Base-by-base conservation (phyloP, 2,888 invertebrate genomes). In the Cyclophora punctaria region DNA sequence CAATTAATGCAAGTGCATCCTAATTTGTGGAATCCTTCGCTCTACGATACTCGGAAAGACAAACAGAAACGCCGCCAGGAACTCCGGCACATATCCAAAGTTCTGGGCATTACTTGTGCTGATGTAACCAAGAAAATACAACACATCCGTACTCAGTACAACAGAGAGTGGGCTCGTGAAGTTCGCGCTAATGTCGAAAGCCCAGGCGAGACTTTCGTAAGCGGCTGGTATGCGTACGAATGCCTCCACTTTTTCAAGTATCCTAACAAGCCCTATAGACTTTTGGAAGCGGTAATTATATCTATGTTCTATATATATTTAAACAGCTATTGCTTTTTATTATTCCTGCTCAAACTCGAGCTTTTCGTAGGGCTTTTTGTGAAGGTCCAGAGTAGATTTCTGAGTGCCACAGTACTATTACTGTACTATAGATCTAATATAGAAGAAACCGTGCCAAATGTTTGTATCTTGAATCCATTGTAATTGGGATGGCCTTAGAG, bases 71-170 rank as follows among this genome's bases (percentile, higher is more conserved):
- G 88, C 5, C 83, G 77, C 52, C 84, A 84, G 49, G 85, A 86
- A 56, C 60, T 88, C 51, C 75, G 82, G 0, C 69, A 69, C n/a
- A 85, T 88, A 59, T 73, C 87, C 0, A 79, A 79, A 34, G 66
- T 78, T 48, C 71, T 88, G 20, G 76, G 75, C 4, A 76, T 87
- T 54, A 75, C 71, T 60, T 77, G 73, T 34, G 79, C 84, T 3
- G 91, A 91, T 58, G 78, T 88, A 35, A 90, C 91, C 2, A 91
- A 91, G 62, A 91, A 91, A 59, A 90, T 91, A 48, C 91, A 91
- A 57, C 91, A 91, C 52, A 73, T 91, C 42, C 80, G 91, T 3
- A 91, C 91, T 1, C 91, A 91, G 55, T 91, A 91, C 59, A 91
- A 91, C 61, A 83, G 91, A 4, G 91, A 91, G 60, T 88, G 89